phyloP scores from a whole-genome alignment of 1,140 invertebrate genomes.

The Ceratoteleas bidentatus region DNA sequence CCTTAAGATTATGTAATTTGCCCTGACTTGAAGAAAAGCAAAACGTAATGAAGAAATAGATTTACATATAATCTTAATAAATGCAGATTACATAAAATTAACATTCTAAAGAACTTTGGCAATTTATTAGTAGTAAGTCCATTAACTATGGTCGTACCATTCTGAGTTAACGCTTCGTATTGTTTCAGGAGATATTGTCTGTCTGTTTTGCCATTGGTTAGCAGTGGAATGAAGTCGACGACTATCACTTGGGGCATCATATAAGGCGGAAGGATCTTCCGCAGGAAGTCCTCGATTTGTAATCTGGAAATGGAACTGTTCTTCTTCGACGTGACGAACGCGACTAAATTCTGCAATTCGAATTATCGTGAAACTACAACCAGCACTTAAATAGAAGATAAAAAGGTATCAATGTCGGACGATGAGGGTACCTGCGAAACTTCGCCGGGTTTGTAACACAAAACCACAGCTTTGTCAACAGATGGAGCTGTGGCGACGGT shows the following conservation, averaged over 20 bases:
- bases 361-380: too few species aligned
- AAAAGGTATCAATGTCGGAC: neutral
- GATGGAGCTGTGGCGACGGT: constrained; percentile 82
- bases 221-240: constrained; percentile 87
- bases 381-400: neutral
- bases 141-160: constrained; percentile 74
- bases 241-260: constrained; percentile 89
- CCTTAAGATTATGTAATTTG: too few species aligned
- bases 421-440: constrained; percentile 82
- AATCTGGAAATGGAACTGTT: constrained; percentile 81
- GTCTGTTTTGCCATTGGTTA: constrained; percentile 93
- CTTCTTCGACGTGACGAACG: constrained; percentile 86
- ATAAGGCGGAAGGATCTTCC: constrained; percentile 85
- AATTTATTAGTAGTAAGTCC: neutral
- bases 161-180: constrained; percentile 85
- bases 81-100: too few species aligned
- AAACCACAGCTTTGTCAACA: constrained; percentile 86
- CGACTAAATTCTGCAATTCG: constrained; percentile 84
- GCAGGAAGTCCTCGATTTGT: constrained; percentile 85
- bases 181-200: constrained; percentile 87
- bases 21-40: too few species aligned
- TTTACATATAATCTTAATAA: too few species aligned
- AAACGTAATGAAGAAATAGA: too few species aligned
- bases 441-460: constrained; percentile 89
- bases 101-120: too few species aligned